Evolutionary conservation across 2,113 vertebrate species (phyloP), one percentile per base, ranked within the genome.

Genomic region (Danio rerio): DNA sequence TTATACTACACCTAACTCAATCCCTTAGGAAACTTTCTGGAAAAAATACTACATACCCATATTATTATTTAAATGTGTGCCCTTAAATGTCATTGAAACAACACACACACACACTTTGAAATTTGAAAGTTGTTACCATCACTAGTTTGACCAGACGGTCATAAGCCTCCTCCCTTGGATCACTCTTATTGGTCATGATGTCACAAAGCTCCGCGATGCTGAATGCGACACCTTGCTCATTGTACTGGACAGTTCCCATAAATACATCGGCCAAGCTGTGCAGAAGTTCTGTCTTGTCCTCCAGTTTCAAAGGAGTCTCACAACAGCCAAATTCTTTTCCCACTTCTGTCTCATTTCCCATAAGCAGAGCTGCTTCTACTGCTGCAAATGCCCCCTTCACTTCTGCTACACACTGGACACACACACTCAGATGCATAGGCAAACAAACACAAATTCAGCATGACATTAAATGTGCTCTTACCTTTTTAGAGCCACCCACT

Each of bases 401-500:
- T 0, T 75, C 91, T 1, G 71, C 59, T 20, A 87, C 78, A 81
- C 95, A 97, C 95, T 96, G 87, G 18, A 18, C 1, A 15, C 62
- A 16, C 21, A 65, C 62, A 80, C 13, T 43, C 20, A 69, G 1
- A 47, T 13, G 52, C 7, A 77, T 7, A 61, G 15, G 69, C 2
- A 52, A 47, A 13, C 13, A 65, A 8, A 52, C 55, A 62, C 10
- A 61, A 20, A 49, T 7, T 20, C 43, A 69, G 7, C 45, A 42
- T 3, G n/a, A 73, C 13, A 1, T 5, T 74, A 43, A 73, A 16
- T 20, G 18, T 42, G 9, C 10, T 71, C 90, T 43, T 86, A 96
- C 96, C 94, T 94, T 90, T 15, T 78, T 50, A 15, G 96, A 97
- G 55, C 96, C 96, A 0, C 95, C 95, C n/a, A 96, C 89, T 0